Percentiles rank a stretch among this genome's conserved stretches.
phyloP scores from a whole-genome alignment of 1,140 invertebrate genomes.

The Orussus abietinus region DNA sequence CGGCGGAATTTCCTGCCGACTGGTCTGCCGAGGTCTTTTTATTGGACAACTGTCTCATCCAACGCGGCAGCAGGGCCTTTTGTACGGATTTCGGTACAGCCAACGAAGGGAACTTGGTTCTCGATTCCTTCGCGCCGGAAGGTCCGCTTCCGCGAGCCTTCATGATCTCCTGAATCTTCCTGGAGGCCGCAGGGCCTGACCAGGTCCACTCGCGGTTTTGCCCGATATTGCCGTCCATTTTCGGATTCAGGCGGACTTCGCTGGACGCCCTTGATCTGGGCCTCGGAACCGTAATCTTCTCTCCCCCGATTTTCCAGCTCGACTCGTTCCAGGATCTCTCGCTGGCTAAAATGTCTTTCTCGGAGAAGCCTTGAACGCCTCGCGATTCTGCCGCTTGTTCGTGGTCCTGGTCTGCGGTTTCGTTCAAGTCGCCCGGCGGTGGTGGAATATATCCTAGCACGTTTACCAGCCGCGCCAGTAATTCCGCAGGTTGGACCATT shows the following conservation, averaged over 20 bases:
- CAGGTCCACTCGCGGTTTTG: conserved; percentile 62
- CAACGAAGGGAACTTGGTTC: conserved; percentile 37
- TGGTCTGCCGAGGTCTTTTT: conserved; percentile 26
- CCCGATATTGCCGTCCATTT: conserved; percentile 45
- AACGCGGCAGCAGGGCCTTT: conserved; percentile 34
- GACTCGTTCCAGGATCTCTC: conserved; percentile 54
- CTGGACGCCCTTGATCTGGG: conserved; percentile 55
- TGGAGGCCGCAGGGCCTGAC: conserved; percentile 62
- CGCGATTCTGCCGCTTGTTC: conserved; percentile 19
- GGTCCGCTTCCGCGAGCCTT: conserved; percentile 37
- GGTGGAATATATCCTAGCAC: conserved; percentile 64
- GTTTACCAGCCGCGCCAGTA: conserved; percentile 70
- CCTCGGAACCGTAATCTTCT: conserved; percentile 42
- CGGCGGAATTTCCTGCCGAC: neutral
- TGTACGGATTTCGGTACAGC: conserved; percentile 37
- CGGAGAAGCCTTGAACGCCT: conserved; percentile 63
- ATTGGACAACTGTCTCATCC: conserved; percentile 40
- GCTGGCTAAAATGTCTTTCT: conserved; percentile 65
- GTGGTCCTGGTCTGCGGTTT: conserved; percentile 20
- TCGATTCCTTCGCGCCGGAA: conserved; percentile 25
- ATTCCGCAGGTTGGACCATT: conserved; percentile 66
- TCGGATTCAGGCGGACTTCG: conserved; percentile 48
- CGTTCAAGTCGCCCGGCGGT: conserved; percentile 46
- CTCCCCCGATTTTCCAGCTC: conserved; percentile 55
- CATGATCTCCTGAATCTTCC: conserved; percentile 57